Evolutionary conservation across 2,797 vertebrate genomes (phyloP), one percentile per base, ranked within the genome.

Genomic region (Psittacula derbiana): DNA sequence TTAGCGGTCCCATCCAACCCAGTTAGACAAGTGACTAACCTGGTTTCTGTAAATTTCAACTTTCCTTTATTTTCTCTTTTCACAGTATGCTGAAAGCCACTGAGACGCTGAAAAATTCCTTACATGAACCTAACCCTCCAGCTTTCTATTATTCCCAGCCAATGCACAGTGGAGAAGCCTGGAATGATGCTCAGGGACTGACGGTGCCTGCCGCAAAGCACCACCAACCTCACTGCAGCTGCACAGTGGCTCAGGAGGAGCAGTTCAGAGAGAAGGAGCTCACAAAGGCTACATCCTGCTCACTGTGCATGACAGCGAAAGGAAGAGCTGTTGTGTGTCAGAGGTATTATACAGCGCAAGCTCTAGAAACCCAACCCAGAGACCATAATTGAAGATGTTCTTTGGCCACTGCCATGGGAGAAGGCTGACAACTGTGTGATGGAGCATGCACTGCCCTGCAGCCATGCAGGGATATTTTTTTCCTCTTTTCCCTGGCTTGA

Each of bases 181-280:
- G 0, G 38, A 41, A n/a, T 0, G 8, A 61, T 11, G 66, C 53
- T 17, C 23, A 19, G 50, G 62, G 66, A 19, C 10, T 4, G 1
- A 1, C 0, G 0, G 31, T 23, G 46, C 50, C 78, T 5, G 11
- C 4, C 0, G 3, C 3, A 2, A 15, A 0, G 0, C 4, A 9
- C 33, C 65, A 10, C 25, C 28, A 12, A 17, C 25, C 12, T 50
- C 11, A 12, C 23, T 0, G 1, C 58, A 1, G 2, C 86, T 9
- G 16, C 52, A 11, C 30, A 12, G 17, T 1, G 2, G 30, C 36
- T 79, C 78, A 4, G 0, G 0, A 7, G 41, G 31, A 20, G 11
- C 10, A 53, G 75, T 62, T 75, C 23, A 11, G 43, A 25, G 79
- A 50, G 28, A 53, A 47, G 40, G 9, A 52, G 79, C 47, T 44